Conservation (phyloP, 2,113 vertebrate genomes). For the Stigmatopora nigra region DNA sequence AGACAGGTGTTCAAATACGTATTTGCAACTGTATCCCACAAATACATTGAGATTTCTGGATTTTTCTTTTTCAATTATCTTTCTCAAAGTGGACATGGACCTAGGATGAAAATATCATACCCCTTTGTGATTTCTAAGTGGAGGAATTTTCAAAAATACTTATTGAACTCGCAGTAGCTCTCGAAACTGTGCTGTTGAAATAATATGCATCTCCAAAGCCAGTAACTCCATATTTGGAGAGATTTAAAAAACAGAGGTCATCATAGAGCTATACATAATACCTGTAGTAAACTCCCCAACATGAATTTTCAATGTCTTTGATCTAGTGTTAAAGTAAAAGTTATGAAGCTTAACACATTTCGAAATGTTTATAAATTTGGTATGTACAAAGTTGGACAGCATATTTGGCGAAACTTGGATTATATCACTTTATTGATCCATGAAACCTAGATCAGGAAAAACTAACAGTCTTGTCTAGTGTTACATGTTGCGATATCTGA, state of each 20-base stretch:
- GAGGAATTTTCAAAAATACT: too few relatives aligned
- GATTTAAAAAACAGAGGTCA: neutral
- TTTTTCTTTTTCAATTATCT: too few relatives aligned
- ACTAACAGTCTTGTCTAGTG: neutral
- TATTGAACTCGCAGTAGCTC: neutral
- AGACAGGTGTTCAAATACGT: too few relatives aligned
- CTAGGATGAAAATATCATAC: too few relatives aligned
- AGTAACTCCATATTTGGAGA: neutral
- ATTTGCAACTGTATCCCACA: too few relatives aligned
- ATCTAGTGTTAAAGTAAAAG: neutral
- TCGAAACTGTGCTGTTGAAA: conserved; percentile 69
- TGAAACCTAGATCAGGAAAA: neutral
- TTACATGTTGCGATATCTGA: neutral
- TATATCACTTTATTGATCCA: neutral
- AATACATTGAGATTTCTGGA: too few relatives aligned
- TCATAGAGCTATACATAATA: neutral
- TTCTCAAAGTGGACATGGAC: too few relatives aligned
- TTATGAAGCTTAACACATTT: neutral
- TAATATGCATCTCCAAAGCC: conserved; percentile 13
- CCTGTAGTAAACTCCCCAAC: neutral
- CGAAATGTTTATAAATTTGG: neutral
- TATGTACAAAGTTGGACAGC: neutral
- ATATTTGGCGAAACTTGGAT: conserved; percentile 5
- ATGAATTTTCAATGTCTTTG: neutral
- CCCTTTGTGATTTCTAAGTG: too few relatives aligned